Conservation (phyloP, 2,888 invertebrate species). For the Orthosia incerta region DNA sequence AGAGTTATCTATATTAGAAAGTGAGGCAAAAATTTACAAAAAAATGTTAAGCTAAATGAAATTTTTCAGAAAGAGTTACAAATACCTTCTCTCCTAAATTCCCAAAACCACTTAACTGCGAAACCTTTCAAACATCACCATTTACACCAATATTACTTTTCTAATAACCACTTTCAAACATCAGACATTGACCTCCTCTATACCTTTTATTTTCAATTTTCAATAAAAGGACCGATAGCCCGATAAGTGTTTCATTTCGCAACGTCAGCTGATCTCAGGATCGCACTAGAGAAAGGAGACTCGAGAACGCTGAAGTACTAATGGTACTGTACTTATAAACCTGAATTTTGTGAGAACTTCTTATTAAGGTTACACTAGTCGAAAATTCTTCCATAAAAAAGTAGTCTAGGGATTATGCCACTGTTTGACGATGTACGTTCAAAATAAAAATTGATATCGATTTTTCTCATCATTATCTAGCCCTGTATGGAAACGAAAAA, state of each 20-base stretch:
- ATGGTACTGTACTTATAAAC: slow-evolving; percentile 30
- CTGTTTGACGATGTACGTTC: no score
- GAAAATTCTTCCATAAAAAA: no score
- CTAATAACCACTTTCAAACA: slow-evolving; percentile 2
- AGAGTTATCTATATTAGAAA: no score
- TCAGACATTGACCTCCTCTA: slow-evolving; percentile 3
- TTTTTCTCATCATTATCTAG: no score
- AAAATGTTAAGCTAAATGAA: no score
- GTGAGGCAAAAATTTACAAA: no score
- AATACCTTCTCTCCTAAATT: background rate
- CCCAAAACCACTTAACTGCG: background rate
- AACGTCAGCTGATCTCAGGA: slow-evolving; percentile 34
- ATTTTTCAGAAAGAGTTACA: background rate
- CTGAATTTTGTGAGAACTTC: slow-evolving; percentile 35
- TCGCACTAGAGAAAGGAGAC: slow-evolving; percentile 34
- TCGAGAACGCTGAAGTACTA: slow-evolving; percentile 40
- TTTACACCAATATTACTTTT: slow-evolving; percentile 9
- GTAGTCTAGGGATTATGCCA: no score
- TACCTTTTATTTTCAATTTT: slow-evolving; percentile 44
- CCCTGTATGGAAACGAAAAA: no score
- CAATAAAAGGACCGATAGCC: slow-evolving; percentile 37
- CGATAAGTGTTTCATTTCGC: slow-evolving; percentile 47
- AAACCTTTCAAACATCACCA: background rate
- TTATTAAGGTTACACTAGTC: no score
- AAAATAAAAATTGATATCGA: no score